phyloP scores from a whole-genome alignment of 2,113 vertebrate species.

The Phyllostomus discolor region DNA sequence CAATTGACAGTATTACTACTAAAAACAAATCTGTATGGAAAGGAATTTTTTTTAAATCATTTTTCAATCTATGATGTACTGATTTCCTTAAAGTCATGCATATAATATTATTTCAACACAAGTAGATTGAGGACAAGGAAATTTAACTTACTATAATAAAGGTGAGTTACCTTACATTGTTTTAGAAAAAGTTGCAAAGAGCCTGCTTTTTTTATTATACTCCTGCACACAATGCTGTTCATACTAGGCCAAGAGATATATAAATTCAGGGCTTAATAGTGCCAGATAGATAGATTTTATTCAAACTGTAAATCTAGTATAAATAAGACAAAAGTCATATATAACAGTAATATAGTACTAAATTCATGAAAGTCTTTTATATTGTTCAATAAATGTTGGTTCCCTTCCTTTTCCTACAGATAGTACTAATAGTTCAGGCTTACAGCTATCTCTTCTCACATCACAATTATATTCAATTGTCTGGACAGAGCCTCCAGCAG shows the following conservation, averaged over 20 bases:
- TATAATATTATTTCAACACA: neutral
- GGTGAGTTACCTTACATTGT: neutral
- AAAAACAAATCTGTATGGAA: neutral
- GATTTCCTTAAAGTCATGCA: neutral
- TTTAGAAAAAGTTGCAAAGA: neutral
- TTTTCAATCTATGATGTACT: neutral
- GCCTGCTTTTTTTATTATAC: neutral
- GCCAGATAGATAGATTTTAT: neutral
- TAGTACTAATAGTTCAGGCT: neutral
- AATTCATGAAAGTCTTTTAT: neutral
- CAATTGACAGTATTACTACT: neutral
- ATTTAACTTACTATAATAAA: neutral
- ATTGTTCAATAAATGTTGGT: neutral
- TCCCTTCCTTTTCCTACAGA: neutral
- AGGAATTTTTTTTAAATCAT: neutral
- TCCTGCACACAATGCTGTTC: neutral
- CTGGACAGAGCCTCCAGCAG: neutral
- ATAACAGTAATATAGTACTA: neutral
- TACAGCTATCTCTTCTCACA: neutral
- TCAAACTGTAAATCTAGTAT: neutral
- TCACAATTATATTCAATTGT: neutral
- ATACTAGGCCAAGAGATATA: neutral
- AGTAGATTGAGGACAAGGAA: neutral
- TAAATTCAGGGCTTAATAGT: neutral
- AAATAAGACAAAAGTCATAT: neutral